Conservation (phyloP, 2,797 vertebrate genomes). For the Cyclopterus lumpus region DNA sequence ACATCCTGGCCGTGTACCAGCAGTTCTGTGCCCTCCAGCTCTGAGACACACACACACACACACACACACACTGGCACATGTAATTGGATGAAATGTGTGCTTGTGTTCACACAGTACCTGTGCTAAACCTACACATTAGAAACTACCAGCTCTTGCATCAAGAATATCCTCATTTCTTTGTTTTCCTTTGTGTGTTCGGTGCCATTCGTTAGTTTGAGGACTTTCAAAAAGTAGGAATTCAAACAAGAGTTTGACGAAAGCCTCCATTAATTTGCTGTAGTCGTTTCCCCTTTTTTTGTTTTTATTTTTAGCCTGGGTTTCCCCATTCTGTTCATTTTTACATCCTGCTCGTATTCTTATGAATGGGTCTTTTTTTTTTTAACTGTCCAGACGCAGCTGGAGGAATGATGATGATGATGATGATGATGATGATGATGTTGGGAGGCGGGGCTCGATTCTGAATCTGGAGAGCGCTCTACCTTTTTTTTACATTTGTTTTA, state of each 20-base stretch:
- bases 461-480: slow-evolving; percentile 63
- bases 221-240: slow-evolving; percentile 25
- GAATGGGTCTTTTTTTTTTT: slow-evolving; percentile 64
- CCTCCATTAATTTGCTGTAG: slow-evolving; percentile 32
- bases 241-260: slow-evolving; percentile 8
- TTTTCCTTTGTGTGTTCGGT: slow-evolving; percentile 65
- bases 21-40: slow-evolving; percentile 98
- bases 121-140: slow-evolving; percentile 42
- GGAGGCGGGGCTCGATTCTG: slow-evolving; percentile 21
- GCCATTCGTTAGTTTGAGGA: slow-evolving; percentile 53
- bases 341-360: slow-evolving; percentile 52
- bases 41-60: slow-evolving; percentile 72
- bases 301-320: slow-evolving; percentile 16
- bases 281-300: not conserved
- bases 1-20: slow-evolving; percentile 98
- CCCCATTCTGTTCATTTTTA: slow-evolving; percentile 42
- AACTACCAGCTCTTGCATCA: slow-evolving; percentile 78
- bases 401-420: not conserved
- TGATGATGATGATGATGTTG: not conserved
- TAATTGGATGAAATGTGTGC: slow-evolving; percentile 30
- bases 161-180: slow-evolving; percentile 61
- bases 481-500: slow-evolving; percentile 83
- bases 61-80: not conserved
- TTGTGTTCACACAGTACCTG: slow-evolving; percentile 31
- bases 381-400: slow-evolving; percentile 30